These are phyloP conservation scores for Automeris io DNA, from an alignment of 2,888 invertebrate genomes.

Conservation along the genomic window DNA sequence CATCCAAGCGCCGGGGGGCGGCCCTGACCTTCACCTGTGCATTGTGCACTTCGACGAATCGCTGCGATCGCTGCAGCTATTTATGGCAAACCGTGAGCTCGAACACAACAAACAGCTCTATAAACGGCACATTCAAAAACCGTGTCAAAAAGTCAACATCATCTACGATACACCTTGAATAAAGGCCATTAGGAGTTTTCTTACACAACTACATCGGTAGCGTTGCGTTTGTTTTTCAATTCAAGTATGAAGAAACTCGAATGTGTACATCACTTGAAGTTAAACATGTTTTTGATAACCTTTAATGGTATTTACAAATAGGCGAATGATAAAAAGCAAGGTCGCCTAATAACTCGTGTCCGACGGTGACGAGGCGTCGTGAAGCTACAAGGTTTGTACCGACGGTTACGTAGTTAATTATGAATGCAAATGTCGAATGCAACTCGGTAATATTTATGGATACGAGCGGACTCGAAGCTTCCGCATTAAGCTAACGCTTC, in stretches of 20 bases:
- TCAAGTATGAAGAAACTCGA: constrained; percentile 21
- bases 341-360: constrained; percentile 12
- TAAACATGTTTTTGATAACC: constrained; percentile 13
- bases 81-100: constrained; percentile 25
- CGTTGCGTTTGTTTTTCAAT: constrained; percentile 17
- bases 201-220: constrained; percentile 15
- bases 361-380: constrained; percentile 11
- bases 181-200: constrained; percentile 26
- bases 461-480: constrained; percentile 24
- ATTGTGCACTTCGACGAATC: constrained; percentile 27
- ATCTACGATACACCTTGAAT: constrained; percentile 19
- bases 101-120: constrained; percentile 25
- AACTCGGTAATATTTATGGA: constrained; percentile 16
- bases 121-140: constrained; percentile 24
- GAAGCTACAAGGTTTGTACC: constrained; percentile 8
- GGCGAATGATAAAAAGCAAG: constrained; percentile 17
- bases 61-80: constrained; percentile 35
- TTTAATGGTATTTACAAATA: constrained; percentile 17
- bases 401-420: constrained; percentile 19
- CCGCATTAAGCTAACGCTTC: constrained; percentile 38
- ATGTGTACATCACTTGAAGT: constrained; percentile 15
- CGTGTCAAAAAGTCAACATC: constrained; percentile 18
- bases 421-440: constrained; percentile 20
- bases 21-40: constrained; percentile 61
- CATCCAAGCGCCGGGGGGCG: constrained; percentile 42